phyloP scores from a whole-genome alignment of 2,113 vertebrate species.

The Haplochromis vanheusdeni region DNA sequence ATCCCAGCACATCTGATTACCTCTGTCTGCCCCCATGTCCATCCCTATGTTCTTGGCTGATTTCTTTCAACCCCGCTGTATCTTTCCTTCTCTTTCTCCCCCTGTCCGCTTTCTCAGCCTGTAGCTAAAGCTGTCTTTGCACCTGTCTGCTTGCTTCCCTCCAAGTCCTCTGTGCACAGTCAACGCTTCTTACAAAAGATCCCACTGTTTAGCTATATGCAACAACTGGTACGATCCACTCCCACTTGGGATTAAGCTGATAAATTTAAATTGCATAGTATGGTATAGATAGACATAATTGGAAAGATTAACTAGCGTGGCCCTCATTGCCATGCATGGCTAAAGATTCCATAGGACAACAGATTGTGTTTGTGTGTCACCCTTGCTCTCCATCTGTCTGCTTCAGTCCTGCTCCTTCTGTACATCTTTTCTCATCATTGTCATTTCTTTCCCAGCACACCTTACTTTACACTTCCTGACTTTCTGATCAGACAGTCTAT shows the following conservation, averaged over 20 bases:
- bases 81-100: neutral
- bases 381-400: neutral
- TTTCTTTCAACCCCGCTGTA: conserved; percentile 5
- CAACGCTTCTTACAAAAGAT: neutral
- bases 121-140: conserved; percentile 2
- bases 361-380: neutral
- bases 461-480: neutral
- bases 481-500: neutral
- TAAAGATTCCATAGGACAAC: neutral
- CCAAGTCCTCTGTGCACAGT: neutral
- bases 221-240: neutral
- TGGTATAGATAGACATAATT: neutral
- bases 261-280: neutral
- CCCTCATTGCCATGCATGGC: neutral
- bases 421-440: neutral
- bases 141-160: neutral
- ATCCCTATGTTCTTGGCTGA: neutral
- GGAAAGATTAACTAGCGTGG: neutral
- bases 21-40: neutral
- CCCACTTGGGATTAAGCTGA: neutral
- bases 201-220: neutral
- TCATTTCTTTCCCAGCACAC: neutral
- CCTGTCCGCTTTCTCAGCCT: neutral
- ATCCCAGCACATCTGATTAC: conserved; percentile 27
- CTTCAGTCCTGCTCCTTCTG: neutral